Percentiles rank a stretch among this genome's conserved stretches.
These are phyloP conservation scores for Drosophila diplacantha DNA, from an alignment of 2,888 invertebrate species.

Conservation along the genomic window DNA sequence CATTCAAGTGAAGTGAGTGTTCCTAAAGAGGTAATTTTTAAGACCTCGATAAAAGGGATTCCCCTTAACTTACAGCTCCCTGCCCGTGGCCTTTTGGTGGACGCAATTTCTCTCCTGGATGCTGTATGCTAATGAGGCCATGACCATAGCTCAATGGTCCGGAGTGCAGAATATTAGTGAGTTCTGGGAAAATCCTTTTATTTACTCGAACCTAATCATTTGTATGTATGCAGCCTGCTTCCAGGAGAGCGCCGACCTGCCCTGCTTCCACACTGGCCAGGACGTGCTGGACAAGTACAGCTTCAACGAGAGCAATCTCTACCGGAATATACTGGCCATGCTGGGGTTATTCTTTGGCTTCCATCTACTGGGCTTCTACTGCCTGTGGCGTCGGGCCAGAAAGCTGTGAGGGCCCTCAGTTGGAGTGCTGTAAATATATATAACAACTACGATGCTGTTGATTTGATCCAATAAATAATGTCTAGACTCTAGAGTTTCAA, in stretches of 20 bases:
- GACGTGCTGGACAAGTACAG: conserved; percentile 86
- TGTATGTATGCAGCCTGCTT: conserved; percentile 80
- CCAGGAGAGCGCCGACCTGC: conserved; percentile 80
- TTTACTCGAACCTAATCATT: background rate
- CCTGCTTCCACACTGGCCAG: conserved; percentile 85
- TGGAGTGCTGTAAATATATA: conserved; percentile 49
- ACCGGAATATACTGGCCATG: conserved; percentile 83
- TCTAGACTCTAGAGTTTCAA: conserved; percentile 20
- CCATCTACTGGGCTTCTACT: conserved; percentile 84
- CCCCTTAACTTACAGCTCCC: conserved; percentile 79
- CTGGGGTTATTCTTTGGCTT: conserved; percentile 82
- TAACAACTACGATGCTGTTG: conserved; percentile 18
- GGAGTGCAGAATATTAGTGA: conserved; percentile 80
- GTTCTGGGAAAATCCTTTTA: conserved; percentile 10
- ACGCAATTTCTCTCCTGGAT: conserved; percentile 90
- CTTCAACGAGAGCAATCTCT: conserved; percentile 82
- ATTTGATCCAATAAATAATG: conserved; percentile 22
- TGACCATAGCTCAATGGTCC: conserved; percentile 89
- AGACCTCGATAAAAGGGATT: too few relatives aligned
- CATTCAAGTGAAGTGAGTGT: conserved; percentile 85
- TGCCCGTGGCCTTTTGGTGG: conserved; percentile 86
- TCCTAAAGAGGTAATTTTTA: too few relatives aligned
- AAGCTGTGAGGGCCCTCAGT: conserved; percentile 76
- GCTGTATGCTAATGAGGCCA: conserved; percentile 90
- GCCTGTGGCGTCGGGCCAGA: conserved; percentile 82